Evolutionary conservation across 1,140 invertebrate species (phyloP), one percentile per base, ranked within the genome.

Genomic region (Drosophila parvula): DNA sequence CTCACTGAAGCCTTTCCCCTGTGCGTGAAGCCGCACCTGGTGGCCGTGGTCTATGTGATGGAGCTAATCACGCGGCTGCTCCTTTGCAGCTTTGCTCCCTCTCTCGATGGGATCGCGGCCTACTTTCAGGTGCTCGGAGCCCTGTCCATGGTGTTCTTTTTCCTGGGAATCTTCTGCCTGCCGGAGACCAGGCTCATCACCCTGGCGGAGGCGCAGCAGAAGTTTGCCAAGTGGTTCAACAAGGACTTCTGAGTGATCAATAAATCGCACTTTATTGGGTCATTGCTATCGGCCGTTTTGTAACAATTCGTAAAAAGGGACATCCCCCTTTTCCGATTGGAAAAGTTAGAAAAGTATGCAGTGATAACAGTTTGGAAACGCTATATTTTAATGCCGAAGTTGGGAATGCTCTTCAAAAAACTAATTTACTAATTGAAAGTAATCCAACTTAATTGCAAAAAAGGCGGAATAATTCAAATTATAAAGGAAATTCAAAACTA

Each of bases 1-100:
- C 47, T 91, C 12, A 85, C 86, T 0, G 90, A 91, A 30, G 90
- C 86, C 6, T 91, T 91, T 53, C 90, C 90, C 0, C 36, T 91
- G 48, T 18, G 56, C 4, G 28, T 86, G 0, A 91, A 91, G 14
- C 78, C 86, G 0, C 88, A 80, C 27, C 67, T 73, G 62, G 76
- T 91, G 27, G 86, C 81, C 0, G n/a, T 81, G 5, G 62, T 81
- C 0, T 89, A 85, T 51, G 45, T 58, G 4, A 22, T 78, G 8
- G 86, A 91, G n/a, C 61, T 76, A 34, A 32, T 77, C 4, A 55
- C 79, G 3, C 40, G 80, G 2, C 68, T 91, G 12, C 68, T 74
- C 3, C 75, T 79, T 11, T 84, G 84, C 48, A 68, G 57, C 5
- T 67, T 50, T n/a, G 32, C 43, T 14, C 60, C 57, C 9, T 60